These are phyloP conservation scores for Whitmania pigra DNA, from an alignment of 1,140 invertebrate genomes.

Conservation along the genomic window DNA sequence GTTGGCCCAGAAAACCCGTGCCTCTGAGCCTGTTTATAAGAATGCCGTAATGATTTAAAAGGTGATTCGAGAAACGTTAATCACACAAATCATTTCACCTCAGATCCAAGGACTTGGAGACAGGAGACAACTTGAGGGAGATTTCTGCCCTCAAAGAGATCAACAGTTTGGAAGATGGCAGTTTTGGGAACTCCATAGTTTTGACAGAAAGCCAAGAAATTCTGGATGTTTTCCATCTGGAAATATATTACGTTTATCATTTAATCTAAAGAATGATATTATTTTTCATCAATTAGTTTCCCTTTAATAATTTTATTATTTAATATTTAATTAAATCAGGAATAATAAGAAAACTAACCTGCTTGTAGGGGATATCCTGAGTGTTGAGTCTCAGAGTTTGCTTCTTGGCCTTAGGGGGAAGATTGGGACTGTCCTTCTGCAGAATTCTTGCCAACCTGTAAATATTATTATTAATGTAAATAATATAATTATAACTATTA, in stretches of 20 bases:
- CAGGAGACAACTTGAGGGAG: constrained; percentile 36
- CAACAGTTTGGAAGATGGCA: constrained; percentile 37
- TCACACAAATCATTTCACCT: constrained; percentile 24
- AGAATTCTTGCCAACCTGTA: constrained; percentile 3
- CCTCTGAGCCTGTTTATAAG: constrained; percentile 43
- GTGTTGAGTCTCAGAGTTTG: constrained; percentile 7
- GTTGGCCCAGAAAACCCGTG: constrained; percentile 62
- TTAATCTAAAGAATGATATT: neutral
- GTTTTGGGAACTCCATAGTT: constrained; percentile 31
- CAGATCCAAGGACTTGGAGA: constrained; percentile 32
- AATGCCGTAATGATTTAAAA: neutral
- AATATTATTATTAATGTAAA: constrained; percentile 13
- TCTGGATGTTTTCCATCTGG: constrained; percentile 36
- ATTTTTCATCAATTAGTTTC: neutral
- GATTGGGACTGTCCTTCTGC: constrained; percentile 8
- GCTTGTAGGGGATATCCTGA: constrained; percentile 9
- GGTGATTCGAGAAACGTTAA: neutral
- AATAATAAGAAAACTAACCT: neutral
- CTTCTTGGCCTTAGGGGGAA: constrained; percentile 3
- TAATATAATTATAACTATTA: too few species aligned
- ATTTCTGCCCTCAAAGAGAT: constrained; percentile 35
- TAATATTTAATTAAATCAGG: neutral
- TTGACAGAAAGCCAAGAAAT: constrained; percentile 31
- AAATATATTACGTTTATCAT: neutral
- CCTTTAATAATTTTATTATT: neutral